Percentiles rank a stretch among this genome's conserved stretches.
phyloP scores from a whole-genome alignment of 2,888 invertebrate species.

The Lasioglossum figueresi region DNA sequence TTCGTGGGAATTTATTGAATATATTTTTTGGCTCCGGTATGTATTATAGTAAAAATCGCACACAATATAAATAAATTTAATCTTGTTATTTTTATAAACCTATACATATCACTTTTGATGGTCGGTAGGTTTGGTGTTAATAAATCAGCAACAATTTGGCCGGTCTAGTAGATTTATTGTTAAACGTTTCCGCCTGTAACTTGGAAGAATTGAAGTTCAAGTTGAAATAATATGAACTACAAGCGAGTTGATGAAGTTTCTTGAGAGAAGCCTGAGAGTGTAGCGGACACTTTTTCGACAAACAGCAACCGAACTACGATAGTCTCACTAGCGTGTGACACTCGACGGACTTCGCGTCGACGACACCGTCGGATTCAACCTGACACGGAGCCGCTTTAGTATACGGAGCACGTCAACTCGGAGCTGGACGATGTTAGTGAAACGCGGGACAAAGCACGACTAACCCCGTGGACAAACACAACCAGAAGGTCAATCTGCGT shows the following conservation, averaged over 20 bases:
- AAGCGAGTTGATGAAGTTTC: background rate
- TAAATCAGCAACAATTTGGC: background rate
- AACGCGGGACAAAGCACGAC: slow-evolving; percentile 17
- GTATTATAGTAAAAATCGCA: too few relatives aligned
- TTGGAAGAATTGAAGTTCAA: background rate
- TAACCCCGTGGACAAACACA: slow-evolving; percentile 9
- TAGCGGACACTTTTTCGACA: background rate
- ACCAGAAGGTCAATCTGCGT: slow-evolving; percentile 6
- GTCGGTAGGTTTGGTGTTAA: too few relatives aligned
- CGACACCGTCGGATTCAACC: background rate
- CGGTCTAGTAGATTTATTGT: background rate
- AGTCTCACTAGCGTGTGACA: background rate
- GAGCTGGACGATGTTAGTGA: slow-evolving; percentile 9
- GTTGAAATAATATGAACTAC: background rate
- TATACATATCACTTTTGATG: too few relatives aligned
- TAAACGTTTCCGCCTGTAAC: background rate
- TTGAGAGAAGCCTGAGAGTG: background rate
- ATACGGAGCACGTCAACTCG: background rate
- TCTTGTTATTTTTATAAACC: too few relatives aligned
- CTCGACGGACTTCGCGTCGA: background rate
- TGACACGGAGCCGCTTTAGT: background rate
- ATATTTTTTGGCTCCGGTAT: too few relatives aligned
- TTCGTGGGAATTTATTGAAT: too few relatives aligned
- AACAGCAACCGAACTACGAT: background rate
- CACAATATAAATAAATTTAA: too few relatives aligned